Percentiles rank a stretch among this genome's conserved stretches.
Conservation (phyloP, 2,888 invertebrate species). For the Amiota communis region DNA sequence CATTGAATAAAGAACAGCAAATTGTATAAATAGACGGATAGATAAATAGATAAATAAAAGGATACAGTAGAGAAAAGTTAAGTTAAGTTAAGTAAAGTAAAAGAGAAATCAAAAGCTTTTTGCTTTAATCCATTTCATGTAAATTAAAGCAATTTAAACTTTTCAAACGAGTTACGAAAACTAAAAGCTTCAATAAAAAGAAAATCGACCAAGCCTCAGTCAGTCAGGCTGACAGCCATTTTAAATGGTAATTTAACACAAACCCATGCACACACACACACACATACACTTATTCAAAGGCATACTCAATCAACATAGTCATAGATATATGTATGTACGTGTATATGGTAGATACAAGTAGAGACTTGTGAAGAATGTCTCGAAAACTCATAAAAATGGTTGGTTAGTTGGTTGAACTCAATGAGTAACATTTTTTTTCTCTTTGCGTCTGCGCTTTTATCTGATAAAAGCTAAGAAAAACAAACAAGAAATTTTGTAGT, state of each 20-base stretch:
- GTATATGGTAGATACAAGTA: too few relatives aligned
- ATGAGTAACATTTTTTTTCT: conserved; percentile 42
- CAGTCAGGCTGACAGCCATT: conserved; percentile 68
- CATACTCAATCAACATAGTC: conserved; percentile 37
- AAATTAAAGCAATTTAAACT: conserved; percentile 63
- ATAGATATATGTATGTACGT: too few relatives aligned
- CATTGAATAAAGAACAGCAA: not conserved
- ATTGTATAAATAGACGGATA: not conserved
- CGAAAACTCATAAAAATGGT: conserved; percentile 4
- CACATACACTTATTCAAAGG: conserved; percentile 33
- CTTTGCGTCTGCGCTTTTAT: conserved; percentile 62
- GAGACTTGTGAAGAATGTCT: too few relatives aligned
- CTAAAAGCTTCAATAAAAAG: conserved; percentile 66
- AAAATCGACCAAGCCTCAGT: conserved; percentile 55
- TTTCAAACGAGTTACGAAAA: conserved; percentile 59
- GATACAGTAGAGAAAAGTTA: too few relatives aligned
- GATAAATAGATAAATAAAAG: not conserved
- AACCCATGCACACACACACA: conserved; percentile 33
- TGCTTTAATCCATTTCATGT: conserved; percentile 40
- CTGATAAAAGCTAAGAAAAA: conserved; percentile 16
- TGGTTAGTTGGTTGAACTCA: not conserved
- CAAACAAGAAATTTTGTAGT: not conserved
- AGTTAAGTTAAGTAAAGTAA: conserved; percentile 3
- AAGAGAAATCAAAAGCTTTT: conserved; percentile 27
- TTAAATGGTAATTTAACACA: conserved; percentile 66